Evolutionary conservation across 2,888 invertebrate species (phyloP).

Genomic region (Latrodectus hesperus): DNA sequence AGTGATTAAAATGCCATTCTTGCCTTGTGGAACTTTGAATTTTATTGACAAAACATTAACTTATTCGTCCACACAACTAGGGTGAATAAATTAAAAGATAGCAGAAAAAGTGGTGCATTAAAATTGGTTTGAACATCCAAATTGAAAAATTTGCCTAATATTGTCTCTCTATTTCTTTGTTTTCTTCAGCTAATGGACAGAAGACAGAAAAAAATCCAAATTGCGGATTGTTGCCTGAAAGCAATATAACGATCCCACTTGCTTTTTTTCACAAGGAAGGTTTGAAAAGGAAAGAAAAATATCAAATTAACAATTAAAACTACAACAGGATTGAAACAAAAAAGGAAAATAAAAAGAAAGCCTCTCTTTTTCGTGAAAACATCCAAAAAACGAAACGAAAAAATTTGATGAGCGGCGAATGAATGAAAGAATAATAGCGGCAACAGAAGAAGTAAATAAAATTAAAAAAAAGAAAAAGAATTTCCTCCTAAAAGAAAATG

Average conservation of each 20-base stretch:
- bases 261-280: constrained; percentile 13
- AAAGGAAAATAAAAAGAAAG: constrained; percentile 31
- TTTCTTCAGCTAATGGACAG: too few relatives aligned
- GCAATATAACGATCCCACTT: constrained; percentile 33
- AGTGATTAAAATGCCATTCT: too few relatives aligned
- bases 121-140: too few relatives aligned
- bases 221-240: constrained; percentile 43
- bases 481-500: constrained; percentile 44
- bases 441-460: constrained; percentile 25
- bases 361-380: constrained; percentile 61
- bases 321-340: constrained; percentile 55
- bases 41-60: too few relatives aligned
- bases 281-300: constrained; percentile 6
- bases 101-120: too few relatives aligned
- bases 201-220: constrained; percentile 16
- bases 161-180: too few relatives aligned
- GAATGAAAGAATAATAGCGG: constrained; percentile 44
- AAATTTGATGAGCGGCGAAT: constrained; percentile 59
- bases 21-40: too few relatives aligned
- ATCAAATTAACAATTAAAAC: constrained; percentile 65
- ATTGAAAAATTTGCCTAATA: too few relatives aligned
- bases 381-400: constrained; percentile 61
- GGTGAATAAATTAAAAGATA: too few relatives aligned
- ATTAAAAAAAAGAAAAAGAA: constrained; percentile 14
- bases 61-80: too few relatives aligned